phyloP scores from a whole-genome alignment of 2,113 vertebrate species.

The Gila orcuttii region DNA sequence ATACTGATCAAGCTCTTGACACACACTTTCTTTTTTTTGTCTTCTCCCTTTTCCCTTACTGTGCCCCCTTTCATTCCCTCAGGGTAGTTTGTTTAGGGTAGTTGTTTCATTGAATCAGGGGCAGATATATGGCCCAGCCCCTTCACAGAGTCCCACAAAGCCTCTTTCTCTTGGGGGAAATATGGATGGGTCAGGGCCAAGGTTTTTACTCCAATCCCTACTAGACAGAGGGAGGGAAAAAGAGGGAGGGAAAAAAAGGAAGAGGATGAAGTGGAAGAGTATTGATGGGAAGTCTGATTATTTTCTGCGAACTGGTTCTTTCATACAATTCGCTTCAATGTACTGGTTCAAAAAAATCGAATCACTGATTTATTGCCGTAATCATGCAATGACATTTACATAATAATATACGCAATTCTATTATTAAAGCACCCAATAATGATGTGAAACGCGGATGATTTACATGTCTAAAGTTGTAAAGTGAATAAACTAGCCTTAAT shows the following conservation, averaged over 20 bases:
- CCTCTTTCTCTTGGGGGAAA: conserved; percentile 13
- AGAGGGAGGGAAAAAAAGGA: too few relatives aligned
- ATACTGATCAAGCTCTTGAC: neutral
- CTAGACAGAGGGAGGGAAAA: neutral
- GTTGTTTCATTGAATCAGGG: conserved; percentile 5
- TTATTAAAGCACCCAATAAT: too few relatives aligned
- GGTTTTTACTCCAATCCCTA: conserved; percentile 6
- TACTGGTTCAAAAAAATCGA: too few relatives aligned
- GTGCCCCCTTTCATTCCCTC: neutral
- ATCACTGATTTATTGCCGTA: too few relatives aligned
- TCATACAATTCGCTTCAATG: too few relatives aligned
- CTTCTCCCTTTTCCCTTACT: neutral
- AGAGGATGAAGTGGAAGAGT: neutral
- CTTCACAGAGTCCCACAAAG: conserved; percentile 43
- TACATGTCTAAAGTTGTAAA: too few relatives aligned
- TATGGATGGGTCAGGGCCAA: conserved; percentile 14
- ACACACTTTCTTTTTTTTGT: neutral
- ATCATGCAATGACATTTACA: too few relatives aligned
- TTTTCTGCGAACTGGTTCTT: too few relatives aligned
- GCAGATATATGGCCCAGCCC: conserved; percentile 25
- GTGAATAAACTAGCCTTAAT: too few relatives aligned
- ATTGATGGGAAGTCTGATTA: too few relatives aligned
- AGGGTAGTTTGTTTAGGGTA: conserved; percentile 23
- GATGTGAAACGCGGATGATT: too few relatives aligned
- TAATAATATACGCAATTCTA: too few relatives aligned